Base-by-base conservation (phyloP, 2,888 invertebrate genomes). In the Adelphocoris suturalis region DNA sequence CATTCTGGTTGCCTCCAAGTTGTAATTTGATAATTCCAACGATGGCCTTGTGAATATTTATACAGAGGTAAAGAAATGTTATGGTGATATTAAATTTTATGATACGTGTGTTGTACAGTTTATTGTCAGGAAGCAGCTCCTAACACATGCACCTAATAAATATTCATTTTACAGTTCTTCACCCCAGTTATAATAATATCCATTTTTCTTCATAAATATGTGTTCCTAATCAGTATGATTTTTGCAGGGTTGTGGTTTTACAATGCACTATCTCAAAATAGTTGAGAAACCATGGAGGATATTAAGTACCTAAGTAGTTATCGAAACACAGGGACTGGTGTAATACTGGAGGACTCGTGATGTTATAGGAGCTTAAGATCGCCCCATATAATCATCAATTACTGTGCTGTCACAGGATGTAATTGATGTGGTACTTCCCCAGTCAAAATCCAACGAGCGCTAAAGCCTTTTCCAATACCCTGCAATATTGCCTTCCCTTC, bases 21-120 rank as follows among this genome's bases (percentile, higher is more conserved):
- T 19, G 23, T 82, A 82, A 82, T 1, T 19, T 82, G 52, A 82
- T 82, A 82, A 82, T 52, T 48, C 23, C n/a, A 82, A 82, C 82
- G 7, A 19, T 68, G 3, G 0, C n/a, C 11, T 68, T 27, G 68
- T 68, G 11, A 7, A 13, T 23, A 68, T 68, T n/a, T 23, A 23
- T n/a, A n/a, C n/a, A n/a, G n/a, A n/a, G n/a, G n/a, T n/a, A n/a
- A n/a, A n/a, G 23, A 23, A 19, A n/a, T 9, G 3, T 9, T 4
- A 19, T 19, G 19, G 61, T 52, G 2, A 2, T 37, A 4, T 37
- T 37, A 37, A 7, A 4, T 2, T 37, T 37, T 2, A 37, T 37
- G 37, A 37, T 37, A 7, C 37, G 37, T 7, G 37, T 4, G 7
- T 37, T 37, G 37, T 7, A 37, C 7, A 2, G 37, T 37, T 4